Evolutionary conservation across 1,140 invertebrate genomes (phyloP).

Genomic region (Reticulitermes speratus): DNA sequence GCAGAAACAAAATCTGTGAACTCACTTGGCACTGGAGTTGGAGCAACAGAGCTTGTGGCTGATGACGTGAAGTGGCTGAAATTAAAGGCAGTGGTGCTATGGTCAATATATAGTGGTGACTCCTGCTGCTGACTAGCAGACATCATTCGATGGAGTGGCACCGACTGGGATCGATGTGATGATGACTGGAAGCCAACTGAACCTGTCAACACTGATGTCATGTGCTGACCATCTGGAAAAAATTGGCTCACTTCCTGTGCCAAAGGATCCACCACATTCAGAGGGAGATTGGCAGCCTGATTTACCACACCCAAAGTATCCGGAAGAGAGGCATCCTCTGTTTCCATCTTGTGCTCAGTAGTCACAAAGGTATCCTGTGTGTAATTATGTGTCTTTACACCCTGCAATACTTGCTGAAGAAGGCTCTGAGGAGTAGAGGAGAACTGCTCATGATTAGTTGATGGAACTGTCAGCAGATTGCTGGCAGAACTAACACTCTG

Average conservation of each 20-base stretch:
- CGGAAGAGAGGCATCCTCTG: no score
- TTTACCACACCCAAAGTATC: no score
- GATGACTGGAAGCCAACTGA: conserved; percentile 29
- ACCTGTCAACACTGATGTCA: conserved; percentile 10
- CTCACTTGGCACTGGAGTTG: conserved; percentile 67
- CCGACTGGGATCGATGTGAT: conserved; percentile 68
- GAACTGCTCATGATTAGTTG: conserved; percentile 39
- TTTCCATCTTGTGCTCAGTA: no score
- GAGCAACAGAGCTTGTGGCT: conserved; percentile 62
- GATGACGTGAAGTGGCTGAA: conserved; percentile 51
- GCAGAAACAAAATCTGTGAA: conserved; percentile 65
- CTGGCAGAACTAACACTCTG: no score
- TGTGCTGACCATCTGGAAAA: conserved; percentile 43
- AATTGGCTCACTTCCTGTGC: conserved; percentile 56
- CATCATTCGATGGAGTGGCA: conserved; percentile 67
- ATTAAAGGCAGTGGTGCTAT: conserved; percentile 42
- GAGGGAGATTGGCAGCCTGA: conserved; percentile 40
- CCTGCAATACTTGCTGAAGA: no score
- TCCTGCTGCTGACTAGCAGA: background rate
- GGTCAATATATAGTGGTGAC: conserved; percentile 37
- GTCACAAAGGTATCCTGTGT: no score
- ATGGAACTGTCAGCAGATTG: conserved; percentile 43
- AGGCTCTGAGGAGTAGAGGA: no score
- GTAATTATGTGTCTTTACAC: no score
- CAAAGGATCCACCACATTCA: conserved; percentile 44